Evolutionary conservation across 1,140 invertebrate genomes (phyloP).

Genomic region (Metopolophium dirhodum): DNA sequence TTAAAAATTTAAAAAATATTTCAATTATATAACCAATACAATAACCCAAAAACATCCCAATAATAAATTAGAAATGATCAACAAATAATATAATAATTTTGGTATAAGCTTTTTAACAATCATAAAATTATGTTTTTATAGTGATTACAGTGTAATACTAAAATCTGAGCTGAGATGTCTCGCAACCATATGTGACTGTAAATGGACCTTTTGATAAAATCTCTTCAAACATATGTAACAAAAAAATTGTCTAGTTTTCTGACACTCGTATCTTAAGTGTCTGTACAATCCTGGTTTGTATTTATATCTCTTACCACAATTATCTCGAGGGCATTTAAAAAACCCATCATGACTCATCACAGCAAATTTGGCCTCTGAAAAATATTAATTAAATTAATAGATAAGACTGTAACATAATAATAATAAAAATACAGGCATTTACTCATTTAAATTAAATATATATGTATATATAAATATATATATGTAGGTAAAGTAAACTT

Average conservation of each 20-base stretch:
- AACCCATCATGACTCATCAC: conserved; percentile 56
- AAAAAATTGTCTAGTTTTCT: conserved; percentile 61
- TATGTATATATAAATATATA: not conserved
- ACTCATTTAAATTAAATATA: conserved; percentile 13
- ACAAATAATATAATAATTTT: conserved; percentile 48
- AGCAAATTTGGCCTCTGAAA: conserved; percentile 50
- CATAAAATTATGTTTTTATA: not conserved
- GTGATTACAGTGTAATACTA: conserved; percentile 55
- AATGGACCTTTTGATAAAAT: conserved; percentile 66
- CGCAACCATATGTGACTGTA: conserved; percentile 63
- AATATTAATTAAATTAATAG: conserved; percentile 16
- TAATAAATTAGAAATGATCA: conserved; percentile 45
- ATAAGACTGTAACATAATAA: not conserved
- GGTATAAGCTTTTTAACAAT: conserved; percentile 44
- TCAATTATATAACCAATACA: not conserved
- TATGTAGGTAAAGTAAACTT: not conserved
- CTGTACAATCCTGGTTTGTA: conserved; percentile 67
- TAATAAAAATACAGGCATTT: conserved; percentile 25
- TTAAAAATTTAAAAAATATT: conserved; percentile 10
- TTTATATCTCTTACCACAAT: conserved; percentile 64
- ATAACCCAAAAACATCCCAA: conserved; percentile 34
- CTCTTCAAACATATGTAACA: conserved; percentile 63
- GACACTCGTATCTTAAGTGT: conserved; percentile 68
- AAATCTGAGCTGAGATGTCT: conserved; percentile 55
- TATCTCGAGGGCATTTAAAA: conserved; percentile 61